phyloP scores from a whole-genome alignment of 1,140 invertebrate genomes.

The Procambarus virginalis region DNA sequence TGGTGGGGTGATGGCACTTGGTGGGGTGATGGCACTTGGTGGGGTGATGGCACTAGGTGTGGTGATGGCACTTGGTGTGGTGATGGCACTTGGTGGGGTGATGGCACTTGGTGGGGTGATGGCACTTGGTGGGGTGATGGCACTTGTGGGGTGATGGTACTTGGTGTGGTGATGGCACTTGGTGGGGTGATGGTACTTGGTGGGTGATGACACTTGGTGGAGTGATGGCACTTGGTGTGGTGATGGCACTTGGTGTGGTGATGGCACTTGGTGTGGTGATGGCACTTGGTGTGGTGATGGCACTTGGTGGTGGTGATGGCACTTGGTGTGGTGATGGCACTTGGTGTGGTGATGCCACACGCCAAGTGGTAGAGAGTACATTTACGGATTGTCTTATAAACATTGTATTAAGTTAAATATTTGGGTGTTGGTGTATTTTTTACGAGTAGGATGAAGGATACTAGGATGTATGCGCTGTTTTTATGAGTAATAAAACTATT shows the following conservation, averaged over 20 bases:
- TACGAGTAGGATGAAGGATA: too few species aligned
- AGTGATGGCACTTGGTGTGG: background rate
- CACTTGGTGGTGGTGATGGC: too few species aligned
- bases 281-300: background rate
- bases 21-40: background rate
- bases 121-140: background rate
- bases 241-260: too few species aligned
- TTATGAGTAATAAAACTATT: too few species aligned
- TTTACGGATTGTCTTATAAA: too few species aligned
- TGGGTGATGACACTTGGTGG: background rate
- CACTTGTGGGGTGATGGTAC: background rate
- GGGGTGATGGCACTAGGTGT: background rate
- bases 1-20: background rate
- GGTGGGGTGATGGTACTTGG: background rate
- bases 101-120: background rate
- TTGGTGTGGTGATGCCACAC: too few species aligned
- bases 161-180: background rate
- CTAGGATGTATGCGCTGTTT: too few species aligned
- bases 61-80: background rate
- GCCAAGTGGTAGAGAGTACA: too few species aligned
- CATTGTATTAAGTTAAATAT: too few species aligned
- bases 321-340: background rate
- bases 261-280: background rate
- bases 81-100: background rate
- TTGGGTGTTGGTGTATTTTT: background rate